Percentiles rank a stretch among this genome's conserved stretches.
These are phyloP conservation scores for Scrobipalpa atriplicella DNA, from an alignment of 2,888 invertebrate species.

Conservation along the genomic window DNA sequence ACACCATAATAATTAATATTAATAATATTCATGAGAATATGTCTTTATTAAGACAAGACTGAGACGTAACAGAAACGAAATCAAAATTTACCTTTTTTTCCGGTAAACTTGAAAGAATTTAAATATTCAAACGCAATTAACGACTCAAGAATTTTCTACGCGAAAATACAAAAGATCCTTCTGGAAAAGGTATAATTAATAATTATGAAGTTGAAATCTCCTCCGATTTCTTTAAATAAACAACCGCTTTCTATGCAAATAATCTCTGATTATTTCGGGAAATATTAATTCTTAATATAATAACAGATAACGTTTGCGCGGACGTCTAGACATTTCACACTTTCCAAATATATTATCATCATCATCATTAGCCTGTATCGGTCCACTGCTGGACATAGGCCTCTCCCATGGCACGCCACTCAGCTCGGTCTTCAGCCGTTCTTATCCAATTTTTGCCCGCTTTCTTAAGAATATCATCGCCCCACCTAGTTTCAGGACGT, in stretches of 20 bases:
- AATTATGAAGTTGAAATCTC: not conserved
- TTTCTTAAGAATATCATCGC: too few species aligned
- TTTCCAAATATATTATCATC: too few species aligned
- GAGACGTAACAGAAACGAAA: not conserved
- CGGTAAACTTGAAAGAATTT: constrained; percentile 1
- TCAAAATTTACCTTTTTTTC: not conserved
- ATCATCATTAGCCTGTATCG: too few species aligned
- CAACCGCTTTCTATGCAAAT: not conserved
- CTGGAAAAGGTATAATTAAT: constrained; percentile 9
- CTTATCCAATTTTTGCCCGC: too few species aligned
- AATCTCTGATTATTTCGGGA: not conserved
- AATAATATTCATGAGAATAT: too few species aligned
- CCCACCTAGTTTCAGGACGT: too few species aligned
- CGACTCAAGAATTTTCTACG: constrained; percentile 2
- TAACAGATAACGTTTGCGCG: not conserved
- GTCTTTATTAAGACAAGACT: too few species aligned
- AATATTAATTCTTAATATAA: not conserved
- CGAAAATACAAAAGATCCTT: constrained; percentile 8
- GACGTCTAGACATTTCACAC: too few species aligned
- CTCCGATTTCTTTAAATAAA: not conserved
- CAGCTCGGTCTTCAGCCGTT: too few species aligned
- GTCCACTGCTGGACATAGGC: too few species aligned
- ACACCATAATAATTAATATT: too few species aligned
- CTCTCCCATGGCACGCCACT: too few species aligned
- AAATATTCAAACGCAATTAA: constrained; percentile 8